A percentile compares a stretch with the other conserved stretches of the same genome.
phyloP scores from a whole-genome alignment of 2,888 invertebrate species.

The Lasioglossum zephyrum region DNA sequence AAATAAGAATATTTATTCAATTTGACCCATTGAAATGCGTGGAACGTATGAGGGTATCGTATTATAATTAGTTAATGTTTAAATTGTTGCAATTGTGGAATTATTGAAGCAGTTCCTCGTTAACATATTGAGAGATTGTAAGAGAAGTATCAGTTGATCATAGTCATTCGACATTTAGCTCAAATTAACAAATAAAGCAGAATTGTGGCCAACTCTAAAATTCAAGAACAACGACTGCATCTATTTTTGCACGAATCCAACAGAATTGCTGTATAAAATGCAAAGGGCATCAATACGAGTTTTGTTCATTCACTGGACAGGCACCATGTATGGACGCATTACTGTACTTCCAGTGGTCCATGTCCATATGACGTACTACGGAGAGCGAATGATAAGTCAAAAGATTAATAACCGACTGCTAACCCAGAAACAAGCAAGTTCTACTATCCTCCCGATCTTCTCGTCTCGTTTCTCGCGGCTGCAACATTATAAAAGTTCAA shows the following conservation, averaged over 20 bases:
- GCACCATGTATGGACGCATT: neutral
- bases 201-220: neutral
- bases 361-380: slow-evolving; percentile 14
- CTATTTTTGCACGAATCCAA: neutral
- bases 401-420: slow-evolving; percentile 60
- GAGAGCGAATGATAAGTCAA: slow-evolving; percentile 28
- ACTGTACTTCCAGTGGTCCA: neutral
- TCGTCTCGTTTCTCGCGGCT: slow-evolving; percentile 53
- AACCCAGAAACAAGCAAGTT: slow-evolving; percentile 25
- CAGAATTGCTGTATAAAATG: neutral
- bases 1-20: neutral
- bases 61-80: too few species aligned
- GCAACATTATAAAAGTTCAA: slow-evolving; percentile 63
- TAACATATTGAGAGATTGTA: neutral
- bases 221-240: neutral
- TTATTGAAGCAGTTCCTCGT: too few species aligned
- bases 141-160: neutral
- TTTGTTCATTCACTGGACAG: neutral
- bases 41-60: too few species aligned
- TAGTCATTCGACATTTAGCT: neutral
- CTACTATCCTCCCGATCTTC: neutral
- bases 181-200: neutral
- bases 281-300: neutral
- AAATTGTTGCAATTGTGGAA: too few species aligned
- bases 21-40: too few species aligned